These are phyloP conservation scores for Argopecten irradians DNA, from an alignment of 1,140 invertebrate genomes.

Conservation along the genomic window DNA sequence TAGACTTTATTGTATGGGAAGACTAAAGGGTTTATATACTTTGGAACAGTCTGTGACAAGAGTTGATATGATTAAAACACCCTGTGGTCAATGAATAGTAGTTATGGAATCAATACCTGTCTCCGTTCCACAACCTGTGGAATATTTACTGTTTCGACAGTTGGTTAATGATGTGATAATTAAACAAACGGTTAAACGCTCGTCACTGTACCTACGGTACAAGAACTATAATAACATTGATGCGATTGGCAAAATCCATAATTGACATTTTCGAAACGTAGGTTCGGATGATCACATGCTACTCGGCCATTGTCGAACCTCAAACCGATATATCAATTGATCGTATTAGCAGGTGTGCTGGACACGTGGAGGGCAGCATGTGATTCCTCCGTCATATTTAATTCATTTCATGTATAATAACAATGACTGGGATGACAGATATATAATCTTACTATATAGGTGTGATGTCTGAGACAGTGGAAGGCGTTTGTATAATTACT, in stretches of 20 bases:
- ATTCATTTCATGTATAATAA: too few species aligned
- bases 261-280: neutral
- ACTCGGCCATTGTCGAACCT: neutral
- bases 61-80: neutral
- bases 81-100: neutral
- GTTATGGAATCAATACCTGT: neutral
- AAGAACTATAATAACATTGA: neutral
- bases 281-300: neutral
- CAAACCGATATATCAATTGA: neutral
- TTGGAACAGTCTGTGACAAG: neutral
- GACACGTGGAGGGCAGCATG: neutral
- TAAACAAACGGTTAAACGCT: neutral
- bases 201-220: neutral
- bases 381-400: neutral
- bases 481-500: too few species aligned
- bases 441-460: too few species aligned
- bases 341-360: neutral
- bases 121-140: neutral
- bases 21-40: neutral
- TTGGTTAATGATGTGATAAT: neutral
- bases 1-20: neutral
- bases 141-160: neutral
- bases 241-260: neutral
- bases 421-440: too few species aligned
- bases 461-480: too few species aligned